Evolutionary conservation across 1,140 invertebrate genomes (phyloP), one percentile per base, ranked within the genome.

Genomic region (Eriosoma lanigerum): DNA sequence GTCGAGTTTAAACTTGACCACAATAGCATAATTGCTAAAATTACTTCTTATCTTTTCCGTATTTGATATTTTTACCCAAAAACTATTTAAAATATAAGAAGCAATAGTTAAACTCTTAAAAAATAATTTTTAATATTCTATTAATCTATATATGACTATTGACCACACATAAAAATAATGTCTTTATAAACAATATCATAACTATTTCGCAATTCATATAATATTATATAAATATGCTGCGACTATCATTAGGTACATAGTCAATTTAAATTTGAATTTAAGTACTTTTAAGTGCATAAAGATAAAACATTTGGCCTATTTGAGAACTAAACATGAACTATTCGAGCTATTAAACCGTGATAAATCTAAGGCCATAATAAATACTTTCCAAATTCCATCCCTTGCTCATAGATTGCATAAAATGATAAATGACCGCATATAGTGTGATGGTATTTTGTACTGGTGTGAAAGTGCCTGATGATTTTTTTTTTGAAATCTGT

Each of bases 1-100:
- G 44, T 68, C 44, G 44, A 68, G 44, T 68, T 48, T 68, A 44
- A 68, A 68, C 44, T 68, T 68, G 66, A 48, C 66, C 66, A 17
- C 44, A 29, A 48, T 48, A 13, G 44, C 15, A 24, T 48, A 29
- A 48, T 48, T n/a, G 66, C 15, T 21, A 68, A 68, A 68, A 26
- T 21, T 15, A 21, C 15, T 46, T 21, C 44, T 24, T 68, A 68
- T 48, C 32, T 24, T 48, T 46, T 48, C 26, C 13, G 2, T 13
- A n/a, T 19, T 64, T 64, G 38, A 64, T 64, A 21, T 64, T 64
- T 64, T 21, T 44, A 44, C n/a, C 2, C 38, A 13, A 17, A 1
- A 21, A 48, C n/a, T n/a, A n/a, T 48, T 48, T 68, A 12, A 68
- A 68, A 68, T 68, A 6, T 1, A 1, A 68, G 32, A 24, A 24